Evolutionary conservation across 2,113 vertebrate genomes (phyloP).

Genomic region (Cyanoderma ruficeps): DNA sequence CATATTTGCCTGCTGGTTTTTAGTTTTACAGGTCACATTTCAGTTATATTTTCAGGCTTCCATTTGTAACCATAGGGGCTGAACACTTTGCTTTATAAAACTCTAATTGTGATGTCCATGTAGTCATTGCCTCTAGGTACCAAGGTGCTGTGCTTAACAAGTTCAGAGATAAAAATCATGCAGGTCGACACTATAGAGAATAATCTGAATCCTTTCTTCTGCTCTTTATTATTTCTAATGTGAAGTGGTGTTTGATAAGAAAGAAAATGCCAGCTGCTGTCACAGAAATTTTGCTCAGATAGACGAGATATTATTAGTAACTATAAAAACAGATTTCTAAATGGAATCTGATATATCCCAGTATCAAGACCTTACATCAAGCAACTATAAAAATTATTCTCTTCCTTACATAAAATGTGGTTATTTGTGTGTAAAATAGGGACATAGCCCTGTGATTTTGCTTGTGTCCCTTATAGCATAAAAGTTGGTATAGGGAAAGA

Average conservation of each 20-base stretch:
- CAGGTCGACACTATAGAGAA: not conserved
- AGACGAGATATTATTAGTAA: not conserved
- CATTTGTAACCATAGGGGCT: not conserved
- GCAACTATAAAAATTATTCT: not conserved
- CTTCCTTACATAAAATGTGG: not conserved
- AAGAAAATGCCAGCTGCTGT: constrained; percentile 13
- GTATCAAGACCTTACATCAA: not conserved
- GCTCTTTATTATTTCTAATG: constrained; percentile 3
- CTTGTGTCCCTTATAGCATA: not conserved
- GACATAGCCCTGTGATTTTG: not conserved
- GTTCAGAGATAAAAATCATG: constrained; percentile 21
- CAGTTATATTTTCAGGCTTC: not conserved
- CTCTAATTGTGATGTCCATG: not conserved
- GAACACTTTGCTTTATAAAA: constrained; percentile 1
- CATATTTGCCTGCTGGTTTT: not conserved
- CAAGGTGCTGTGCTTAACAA: not conserved
- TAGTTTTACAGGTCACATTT: not conserved
- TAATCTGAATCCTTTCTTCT: not conserved
- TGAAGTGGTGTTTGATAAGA: not conserved
- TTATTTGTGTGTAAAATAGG: not conserved
- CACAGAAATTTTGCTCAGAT: constrained; percentile 32
- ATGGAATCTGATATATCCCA: not conserved
- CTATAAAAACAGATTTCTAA: not conserved
- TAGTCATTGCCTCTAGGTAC: constrained; percentile 24
- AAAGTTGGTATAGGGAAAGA: not conserved